These are phyloP conservation scores for Tonatia bakeri DNA, from an alignment of 2,113 vertebrate genomes.

Conservation along the genomic window DNA sequence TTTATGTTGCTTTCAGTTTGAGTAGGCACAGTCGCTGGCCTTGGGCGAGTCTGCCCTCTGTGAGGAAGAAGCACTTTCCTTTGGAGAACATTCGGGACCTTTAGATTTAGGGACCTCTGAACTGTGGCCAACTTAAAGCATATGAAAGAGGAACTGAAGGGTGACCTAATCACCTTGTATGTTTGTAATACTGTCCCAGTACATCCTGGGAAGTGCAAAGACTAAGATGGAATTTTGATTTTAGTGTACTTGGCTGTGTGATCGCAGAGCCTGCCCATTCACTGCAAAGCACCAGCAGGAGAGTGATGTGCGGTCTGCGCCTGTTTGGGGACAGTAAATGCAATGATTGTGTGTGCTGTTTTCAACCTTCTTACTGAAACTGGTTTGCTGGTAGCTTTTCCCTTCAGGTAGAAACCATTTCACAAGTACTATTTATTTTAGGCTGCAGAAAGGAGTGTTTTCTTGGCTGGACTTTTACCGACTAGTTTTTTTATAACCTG, in stretches of 20 bases:
- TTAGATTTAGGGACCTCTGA: not conserved
- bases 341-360: not conserved
- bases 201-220: not conserved
- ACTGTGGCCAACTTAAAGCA: not conserved
- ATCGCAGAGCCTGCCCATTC: not conserved
- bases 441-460: not conserved
- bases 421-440: not conserved
- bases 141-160: not conserved
- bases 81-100: not conserved
- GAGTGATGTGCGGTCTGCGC: not conserved
- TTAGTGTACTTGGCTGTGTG: not conserved
- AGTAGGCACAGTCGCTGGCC: not conserved
- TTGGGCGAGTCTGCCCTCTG: too few relatives aligned
- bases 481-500: not conserved
- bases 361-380: not conserved
- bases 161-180: not conserved
- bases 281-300: not conserved
- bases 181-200: not conserved
- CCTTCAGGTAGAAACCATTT: not conserved
- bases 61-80: not conserved
- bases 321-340: not conserved
- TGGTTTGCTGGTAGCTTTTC: not conserved
- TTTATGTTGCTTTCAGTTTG: not conserved
- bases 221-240: not conserved
- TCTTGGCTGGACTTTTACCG: not conserved